Percentiles rank a stretch among this genome's conserved stretches.
Evolutionary conservation across 2,888 invertebrate genomes (phyloP).

Genomic region (Drosophila meridionalis): DNA sequence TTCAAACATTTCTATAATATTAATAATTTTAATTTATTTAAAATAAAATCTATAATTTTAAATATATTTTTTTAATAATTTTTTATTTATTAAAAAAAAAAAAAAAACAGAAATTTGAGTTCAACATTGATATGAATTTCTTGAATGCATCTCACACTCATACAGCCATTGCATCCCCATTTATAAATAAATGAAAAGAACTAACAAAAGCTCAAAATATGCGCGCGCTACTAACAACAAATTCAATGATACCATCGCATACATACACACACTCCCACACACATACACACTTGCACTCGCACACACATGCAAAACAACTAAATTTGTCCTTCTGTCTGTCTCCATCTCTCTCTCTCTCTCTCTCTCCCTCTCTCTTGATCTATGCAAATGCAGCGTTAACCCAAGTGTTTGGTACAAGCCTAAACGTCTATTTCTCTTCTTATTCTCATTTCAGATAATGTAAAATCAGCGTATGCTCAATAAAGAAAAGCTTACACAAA

Average conservation of each 20-base stretch:
- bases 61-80: neutral
- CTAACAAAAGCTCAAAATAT: slow-evolving; percentile 46
- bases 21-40: too few species aligned
- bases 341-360: slow-evolving; percentile 39
- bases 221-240: slow-evolving; percentile 69
- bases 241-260: slow-evolving; percentile 16
- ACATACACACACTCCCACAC: slow-evolving; percentile 12
- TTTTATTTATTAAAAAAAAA: neutral
- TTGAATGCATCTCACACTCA: slow-evolving; percentile 18
- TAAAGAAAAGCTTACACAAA: slow-evolving; percentile 48
- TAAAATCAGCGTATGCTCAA: slow-evolving; percentile 82
- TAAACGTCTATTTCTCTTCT: slow-evolving; percentile 79
- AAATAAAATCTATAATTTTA: too few species aligned
- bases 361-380: slow-evolving; percentile 28
- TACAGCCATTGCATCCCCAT: slow-evolving; percentile 48
- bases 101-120: neutral
- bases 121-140: slow-evolving; percentile 3
- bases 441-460: slow-evolving; percentile 84
- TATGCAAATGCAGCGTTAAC: slow-evolving; percentile 25
- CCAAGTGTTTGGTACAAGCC: slow-evolving; percentile 72
- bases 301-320: slow-evolving; percentile 6
- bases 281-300: neutral
- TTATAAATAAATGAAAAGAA: slow-evolving; percentile 6
- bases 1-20: too few species aligned
- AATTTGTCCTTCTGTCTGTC: slow-evolving; percentile 36